Evolutionary conservation across 2,113 vertebrate species (phyloP), one percentile per base, ranked within the genome.

Genomic region (Pionites leucogaster): DNA sequence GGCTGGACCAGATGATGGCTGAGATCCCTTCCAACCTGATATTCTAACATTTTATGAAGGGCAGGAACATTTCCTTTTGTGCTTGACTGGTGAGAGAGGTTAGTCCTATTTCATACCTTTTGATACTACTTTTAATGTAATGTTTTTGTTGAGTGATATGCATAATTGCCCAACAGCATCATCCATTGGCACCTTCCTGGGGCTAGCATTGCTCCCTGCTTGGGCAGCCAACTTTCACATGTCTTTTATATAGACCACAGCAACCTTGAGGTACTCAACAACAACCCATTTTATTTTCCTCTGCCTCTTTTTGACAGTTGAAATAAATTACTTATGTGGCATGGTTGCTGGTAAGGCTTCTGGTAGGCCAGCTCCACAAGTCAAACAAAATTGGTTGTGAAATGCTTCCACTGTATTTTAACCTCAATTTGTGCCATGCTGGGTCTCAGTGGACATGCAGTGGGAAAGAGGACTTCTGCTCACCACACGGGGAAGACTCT

Each of bases 401-500:
- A 62, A 33, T 17, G 11, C 17, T 83, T 89, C 14, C 17, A 20
- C 18, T 65, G 19, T 41, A 7, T 83, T 85, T 90, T 86, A 71
- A 37, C 9, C 41, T 65, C 67, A 5, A 10, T 3, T 17, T 1
- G 3, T 68, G 23, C 46, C 37, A 16, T 0, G 2, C 22, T 57
- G 62, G 39, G 14, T 72, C 70, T 87, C 49, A 3, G 0, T 0
- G 28, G 53, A 29, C 28, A 0, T 1, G 8, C 1, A 9, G 22
- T 5, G 49, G 77, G 76, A 10, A 76, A 33, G 52, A 49, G 52
- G 78, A 42, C 4, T 10, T 27, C 35, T 50, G 39, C 20, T 88
- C 67, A 14, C 23, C 50, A 1, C 1, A 6, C 27, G 0, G 2
- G 70, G 52, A 55, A 25, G 25, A 22, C 31, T 52, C 0, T 0